Evolutionary conservation across 2,888 invertebrate species (phyloP).

Genomic region (Drosophila maculinotata): DNA sequence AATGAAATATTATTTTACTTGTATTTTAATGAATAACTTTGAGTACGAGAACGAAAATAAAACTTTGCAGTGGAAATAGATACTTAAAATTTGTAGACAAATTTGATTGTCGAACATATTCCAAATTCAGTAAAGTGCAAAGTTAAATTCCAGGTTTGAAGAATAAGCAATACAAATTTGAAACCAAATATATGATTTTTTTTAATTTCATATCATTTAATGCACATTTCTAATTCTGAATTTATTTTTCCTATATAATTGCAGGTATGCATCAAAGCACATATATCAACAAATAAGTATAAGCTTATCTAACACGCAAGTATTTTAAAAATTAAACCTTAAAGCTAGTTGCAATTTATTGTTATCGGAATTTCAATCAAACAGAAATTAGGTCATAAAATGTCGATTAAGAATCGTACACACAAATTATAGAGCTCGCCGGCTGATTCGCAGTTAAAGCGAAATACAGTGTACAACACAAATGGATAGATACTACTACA

Average conservation of each 20-base stretch:
- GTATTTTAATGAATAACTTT: too few relatives aligned
- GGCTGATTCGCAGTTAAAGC: slow-evolving; percentile 40
- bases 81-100: too few relatives aligned
- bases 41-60: too few relatives aligned
- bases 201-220: background rate
- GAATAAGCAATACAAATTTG: too few relatives aligned
- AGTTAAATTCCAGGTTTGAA: too few relatives aligned
- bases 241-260: slow-evolving; percentile 25
- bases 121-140: too few relatives aligned
- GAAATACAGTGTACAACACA: slow-evolving; percentile 44
- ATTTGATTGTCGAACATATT: too few relatives aligned
- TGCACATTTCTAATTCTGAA: slow-evolving; percentile 1
- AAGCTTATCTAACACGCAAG: slow-evolving; percentile 37
- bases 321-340: slow-evolving; percentile 17
- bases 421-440: slow-evolving; percentile 49
- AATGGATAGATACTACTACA: slow-evolving; percentile 9
- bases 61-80: too few relatives aligned
- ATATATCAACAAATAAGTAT: background rate
- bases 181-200: too few relatives aligned
- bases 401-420: slow-evolving; percentile 58
- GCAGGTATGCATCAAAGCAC: slow-evolving; percentile 43
- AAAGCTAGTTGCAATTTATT: slow-evolving; percentile 2
- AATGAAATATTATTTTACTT: too few relatives aligned
- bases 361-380: slow-evolving; percentile 41
- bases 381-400: slow-evolving; percentile 64